Percentiles rank a stretch among this genome's conserved stretches.
phyloP scores from a whole-genome alignment of 23 tunicate species.

The Styela clava region DNA sequence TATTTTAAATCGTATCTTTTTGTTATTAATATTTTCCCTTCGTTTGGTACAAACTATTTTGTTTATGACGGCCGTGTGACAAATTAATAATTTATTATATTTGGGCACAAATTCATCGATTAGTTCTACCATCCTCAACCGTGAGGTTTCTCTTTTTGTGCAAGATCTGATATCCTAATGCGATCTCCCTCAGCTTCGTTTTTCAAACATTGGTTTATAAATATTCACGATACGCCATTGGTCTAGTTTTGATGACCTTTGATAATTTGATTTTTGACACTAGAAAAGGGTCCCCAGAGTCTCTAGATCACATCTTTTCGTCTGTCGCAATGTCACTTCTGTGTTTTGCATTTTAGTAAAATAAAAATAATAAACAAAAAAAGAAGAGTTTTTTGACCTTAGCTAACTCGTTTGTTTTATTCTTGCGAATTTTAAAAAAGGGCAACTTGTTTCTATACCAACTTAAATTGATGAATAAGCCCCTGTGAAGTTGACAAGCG shows the following conservation, averaged over 20 bases:
- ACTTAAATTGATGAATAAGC: neutral
- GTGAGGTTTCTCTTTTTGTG: neutral
- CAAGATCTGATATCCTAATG: neutral
- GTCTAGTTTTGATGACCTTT: neutral
- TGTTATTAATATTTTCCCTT: too few relatives aligned
- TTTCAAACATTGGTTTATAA: neutral
- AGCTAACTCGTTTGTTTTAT: too few relatives aligned
- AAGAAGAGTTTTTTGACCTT: too few relatives aligned
- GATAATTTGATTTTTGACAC: neutral
- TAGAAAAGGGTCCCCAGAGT: neutral
- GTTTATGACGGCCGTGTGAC: neutral
- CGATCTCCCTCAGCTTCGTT: neutral
- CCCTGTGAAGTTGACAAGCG: neutral
- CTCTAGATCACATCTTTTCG: neutral
- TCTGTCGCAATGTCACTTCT: neutral
- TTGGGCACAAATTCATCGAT: neutral
- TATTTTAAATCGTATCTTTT: too few relatives aligned
- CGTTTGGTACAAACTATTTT: too few relatives aligned
- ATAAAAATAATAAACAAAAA: too few relatives aligned
- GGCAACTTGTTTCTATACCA: too few relatives aligned
- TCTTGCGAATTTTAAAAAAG: too few relatives aligned
- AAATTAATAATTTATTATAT: too few relatives aligned
- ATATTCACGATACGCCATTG: neutral
- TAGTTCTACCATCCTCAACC: neutral
- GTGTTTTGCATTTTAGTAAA: too few relatives aligned